Conservation (phyloP, 2,113 vertebrate genomes). For the Noctilio leporinus region DNA sequence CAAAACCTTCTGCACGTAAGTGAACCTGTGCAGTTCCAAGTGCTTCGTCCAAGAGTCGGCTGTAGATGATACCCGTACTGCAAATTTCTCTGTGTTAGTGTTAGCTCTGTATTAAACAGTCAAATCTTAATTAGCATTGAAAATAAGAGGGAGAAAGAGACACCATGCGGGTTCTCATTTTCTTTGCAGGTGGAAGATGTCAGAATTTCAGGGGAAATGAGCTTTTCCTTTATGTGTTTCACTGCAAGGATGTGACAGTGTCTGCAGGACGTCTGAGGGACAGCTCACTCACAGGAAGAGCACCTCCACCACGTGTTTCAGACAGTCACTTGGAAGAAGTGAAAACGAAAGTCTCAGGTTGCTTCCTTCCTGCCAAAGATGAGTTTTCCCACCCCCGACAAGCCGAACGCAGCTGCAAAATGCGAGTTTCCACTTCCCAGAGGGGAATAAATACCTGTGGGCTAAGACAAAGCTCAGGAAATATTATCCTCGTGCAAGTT, state of each 20-base stretch:
- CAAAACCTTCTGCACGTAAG: neutral
- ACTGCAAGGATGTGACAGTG: neutral
- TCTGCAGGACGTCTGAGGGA: neutral
- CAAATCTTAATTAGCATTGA: neutral
- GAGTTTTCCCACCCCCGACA: constrained; percentile 20
- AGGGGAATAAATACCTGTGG: neutral
- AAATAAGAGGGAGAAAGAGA: neutral
- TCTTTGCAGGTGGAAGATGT: neutral
- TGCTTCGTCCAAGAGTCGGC: neutral
- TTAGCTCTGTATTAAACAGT: neutral
- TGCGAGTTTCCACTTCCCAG: neutral
- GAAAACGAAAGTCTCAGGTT: neutral
- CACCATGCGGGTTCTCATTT: neutral
- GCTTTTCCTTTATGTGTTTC: neutral
- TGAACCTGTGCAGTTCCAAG: neutral
- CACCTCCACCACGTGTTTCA: too few relatives aligned
- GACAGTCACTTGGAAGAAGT: neutral
- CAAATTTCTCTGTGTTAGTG: neutral
- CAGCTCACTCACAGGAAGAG: neutral
- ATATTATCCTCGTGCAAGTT: neutral
- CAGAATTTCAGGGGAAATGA: neutral
- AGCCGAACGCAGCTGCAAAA: too few relatives aligned
- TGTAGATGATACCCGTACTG: neutral
- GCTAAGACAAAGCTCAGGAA: neutral
- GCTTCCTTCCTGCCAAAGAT: constrained; percentile 1